Base-by-base conservation (phyloP, 2,888 invertebrate species). In the Apeira syringaria region DNA sequence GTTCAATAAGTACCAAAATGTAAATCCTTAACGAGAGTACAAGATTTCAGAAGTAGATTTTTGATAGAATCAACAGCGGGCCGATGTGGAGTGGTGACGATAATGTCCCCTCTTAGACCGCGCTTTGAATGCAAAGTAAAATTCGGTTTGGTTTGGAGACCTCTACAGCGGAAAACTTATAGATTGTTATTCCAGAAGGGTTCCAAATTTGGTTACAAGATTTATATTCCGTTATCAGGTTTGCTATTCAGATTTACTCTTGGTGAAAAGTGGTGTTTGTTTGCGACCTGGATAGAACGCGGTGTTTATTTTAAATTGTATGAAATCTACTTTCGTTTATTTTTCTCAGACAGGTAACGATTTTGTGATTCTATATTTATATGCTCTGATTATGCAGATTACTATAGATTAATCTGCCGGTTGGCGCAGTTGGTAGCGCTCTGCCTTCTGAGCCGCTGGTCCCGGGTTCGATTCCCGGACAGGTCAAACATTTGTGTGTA, bases 41-140 rank as follows among this genome's bases (percentile, higher is more conserved):
- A 11, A 29, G 29, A 36, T 40, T 24, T 8, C 24, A 30, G n/a
- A 63, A 82, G 80, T 78, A 80, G 80, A 80, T 84, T 81, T 84
- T 77, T 82, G 85, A 86, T 86, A 86, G 82, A 87, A 85, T 85
- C 86, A 84, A 84, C 85, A 85, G 69, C 57, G 66, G 74, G 68
- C 68, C 74, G 71, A 63, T 46, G 58, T 64, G 61, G 80, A 81
- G 83, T 72, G 80, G 74, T 80, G 75, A 74, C 80, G 75, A 80
- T 83, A 85, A 86, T 85, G 83, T 74, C 71, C 71, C 77, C 81
- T 72, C 76, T 72, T 74, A 66, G 67, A 68, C 73, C 76, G 58
- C 73, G 62, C 72, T 28, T 76, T 84, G 76, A 85, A 85, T 84
- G 70, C 69, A 62, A 76, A 83, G 70, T 75, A 71, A 80, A 85